These are phyloP conservation scores for Platichthys stellatus DNA, from an alignment of 2,113 vertebrate genomes.

Conservation along the genomic window DNA sequence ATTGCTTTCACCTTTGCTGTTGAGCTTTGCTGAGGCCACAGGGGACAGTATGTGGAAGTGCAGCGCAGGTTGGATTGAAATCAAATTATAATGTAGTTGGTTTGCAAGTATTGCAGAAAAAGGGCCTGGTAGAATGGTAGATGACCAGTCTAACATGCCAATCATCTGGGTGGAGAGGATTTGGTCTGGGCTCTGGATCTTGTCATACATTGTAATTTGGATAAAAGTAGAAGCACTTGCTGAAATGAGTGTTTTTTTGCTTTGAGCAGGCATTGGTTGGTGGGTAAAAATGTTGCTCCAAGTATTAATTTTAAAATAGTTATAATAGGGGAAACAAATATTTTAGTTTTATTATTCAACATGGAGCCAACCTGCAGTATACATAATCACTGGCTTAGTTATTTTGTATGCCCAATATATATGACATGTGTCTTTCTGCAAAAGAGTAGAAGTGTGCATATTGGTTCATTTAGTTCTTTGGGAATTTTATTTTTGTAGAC, in stretches of 20 bases:
- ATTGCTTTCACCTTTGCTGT: conserved; percentile 1
- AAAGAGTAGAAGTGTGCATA: neutral
- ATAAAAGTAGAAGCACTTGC: conserved; percentile 33
- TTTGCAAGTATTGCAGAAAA: conserved; percentile 15
- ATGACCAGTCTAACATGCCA: conserved; percentile 1
- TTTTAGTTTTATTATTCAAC: conserved; percentile 2
- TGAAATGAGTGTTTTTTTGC: neutral
- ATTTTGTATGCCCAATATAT: neutral
- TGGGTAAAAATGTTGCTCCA: conserved; percentile 26
- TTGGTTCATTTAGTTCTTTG: neutral
- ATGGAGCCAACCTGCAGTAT: conserved; percentile 2
- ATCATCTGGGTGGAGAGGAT: conserved; percentile 14
- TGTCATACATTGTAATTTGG: conserved; percentile 47
- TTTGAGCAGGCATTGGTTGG: neutral
- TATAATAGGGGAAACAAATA: no score
- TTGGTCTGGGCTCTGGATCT: neutral
- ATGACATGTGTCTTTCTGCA: neutral
- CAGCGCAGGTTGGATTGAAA: conserved; percentile 40
- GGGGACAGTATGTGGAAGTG: conserved; percentile 36
- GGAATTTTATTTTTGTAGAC: neutral
- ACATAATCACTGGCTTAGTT: neutral
- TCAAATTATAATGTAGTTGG: conserved; percentile 31
- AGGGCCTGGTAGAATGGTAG: neutral
- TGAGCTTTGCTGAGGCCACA: conserved; percentile 3
- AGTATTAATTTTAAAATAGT: neutral